These are phyloP conservation scores for Melanchra persicariae DNA, from an alignment of 2,888 invertebrate genomes.

Conservation along the genomic window DNA sequence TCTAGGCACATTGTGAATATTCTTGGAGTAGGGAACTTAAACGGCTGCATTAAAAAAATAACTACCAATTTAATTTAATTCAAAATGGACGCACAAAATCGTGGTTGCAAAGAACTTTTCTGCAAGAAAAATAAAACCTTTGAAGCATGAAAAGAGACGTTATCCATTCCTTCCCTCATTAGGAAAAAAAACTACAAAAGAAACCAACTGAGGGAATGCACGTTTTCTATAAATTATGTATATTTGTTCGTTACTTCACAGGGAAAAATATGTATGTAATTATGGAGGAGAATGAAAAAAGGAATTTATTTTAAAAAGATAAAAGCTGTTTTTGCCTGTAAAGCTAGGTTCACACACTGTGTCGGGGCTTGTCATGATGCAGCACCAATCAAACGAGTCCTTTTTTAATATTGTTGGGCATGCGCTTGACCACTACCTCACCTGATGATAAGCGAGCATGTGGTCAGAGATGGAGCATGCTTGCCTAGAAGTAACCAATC, in stretches of 20 bases:
- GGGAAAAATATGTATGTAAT: conserved; percentile 20
- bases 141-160: conserved; percentile 49
- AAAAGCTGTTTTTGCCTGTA: not conserved
- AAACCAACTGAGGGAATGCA: conserved; percentile 49
- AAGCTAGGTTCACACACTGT: not conserved
- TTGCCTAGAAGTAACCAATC: no score
- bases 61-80: conserved; percentile 30
- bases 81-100: conserved; percentile 21
- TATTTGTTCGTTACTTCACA: conserved; percentile 35
- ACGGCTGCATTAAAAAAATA: not conserved
- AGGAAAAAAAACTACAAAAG: conserved; percentile 58
- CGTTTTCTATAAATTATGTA: conserved; percentile 51
- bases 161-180: conserved; percentile 58
- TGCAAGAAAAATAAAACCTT: conserved; percentile 49
- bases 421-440: no score
- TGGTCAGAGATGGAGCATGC: no score
- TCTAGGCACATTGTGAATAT: no score
- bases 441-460: no score
- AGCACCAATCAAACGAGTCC: not conserved
- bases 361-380: not conserved
- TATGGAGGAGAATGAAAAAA: conserved; percentile 18
- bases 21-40: not conserved
- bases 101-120: conserved; percentile 27
- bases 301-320: not conserved
- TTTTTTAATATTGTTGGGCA: no score